These are phyloP conservation scores for Tamandua tetradactyla DNA, from an alignment of 2,797 vertebrate genomes.

Conservation along the genomic window DNA sequence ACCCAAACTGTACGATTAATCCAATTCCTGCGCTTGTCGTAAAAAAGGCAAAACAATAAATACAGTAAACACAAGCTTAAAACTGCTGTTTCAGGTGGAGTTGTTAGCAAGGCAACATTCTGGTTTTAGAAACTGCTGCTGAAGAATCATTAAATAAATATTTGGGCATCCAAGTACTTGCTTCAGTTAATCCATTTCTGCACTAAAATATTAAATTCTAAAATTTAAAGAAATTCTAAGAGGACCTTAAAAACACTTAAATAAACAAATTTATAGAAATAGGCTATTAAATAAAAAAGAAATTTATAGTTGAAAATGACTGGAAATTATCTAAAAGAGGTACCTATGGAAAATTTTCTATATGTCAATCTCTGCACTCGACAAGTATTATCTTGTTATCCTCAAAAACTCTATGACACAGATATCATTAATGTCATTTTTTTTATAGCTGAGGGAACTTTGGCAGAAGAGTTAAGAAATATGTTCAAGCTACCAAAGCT, in stretches of 20 bases:
- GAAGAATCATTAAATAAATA: neutral
- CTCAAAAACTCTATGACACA: conserved; percentile 7
- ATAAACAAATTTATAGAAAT: neutral
- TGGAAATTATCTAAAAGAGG: conserved; percentile 21
- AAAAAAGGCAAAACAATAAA: too few species aligned
- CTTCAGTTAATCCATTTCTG: neutral
- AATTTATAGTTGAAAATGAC: conserved; percentile 26
- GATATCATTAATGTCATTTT: neutral
- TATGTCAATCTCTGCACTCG: neutral
- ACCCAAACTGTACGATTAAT: conserved; percentile 21
- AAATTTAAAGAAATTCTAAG: neutral
- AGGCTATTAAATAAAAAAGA: neutral
- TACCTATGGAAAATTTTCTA: conserved; percentile 17
- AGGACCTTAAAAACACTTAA: neutral
- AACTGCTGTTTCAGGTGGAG: neutral
- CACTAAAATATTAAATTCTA: conserved; percentile 21
- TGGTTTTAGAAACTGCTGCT: neutral
- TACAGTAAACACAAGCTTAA: neutral
- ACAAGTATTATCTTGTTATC: neutral
- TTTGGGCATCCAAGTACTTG: neutral
- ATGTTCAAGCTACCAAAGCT: neutral
- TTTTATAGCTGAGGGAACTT: neutral
- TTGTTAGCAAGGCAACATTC: neutral
- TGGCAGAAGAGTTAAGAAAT: neutral
- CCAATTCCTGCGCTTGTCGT: neutral